Percentiles rank a stretch among this genome's conserved stretches.
Evolutionary conservation across 2,113 vertebrate species (phyloP).

Genomic region (Callopanchax toddi): DNA sequence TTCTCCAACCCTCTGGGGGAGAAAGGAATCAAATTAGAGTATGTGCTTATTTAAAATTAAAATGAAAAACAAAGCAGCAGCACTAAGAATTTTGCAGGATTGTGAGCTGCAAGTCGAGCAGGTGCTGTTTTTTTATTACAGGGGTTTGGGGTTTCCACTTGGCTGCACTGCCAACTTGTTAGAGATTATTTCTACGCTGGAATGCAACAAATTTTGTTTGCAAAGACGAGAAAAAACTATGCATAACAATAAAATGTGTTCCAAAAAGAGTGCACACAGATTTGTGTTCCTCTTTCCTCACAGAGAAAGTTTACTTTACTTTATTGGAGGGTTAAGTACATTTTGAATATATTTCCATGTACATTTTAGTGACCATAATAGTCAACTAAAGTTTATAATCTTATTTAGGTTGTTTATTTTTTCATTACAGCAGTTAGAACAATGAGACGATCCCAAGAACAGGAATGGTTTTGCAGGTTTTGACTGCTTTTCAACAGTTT

Average conservation of each 20-base stretch:
- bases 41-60: neutral
- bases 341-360: conserved; percentile 5
- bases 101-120: conserved; percentile 15
- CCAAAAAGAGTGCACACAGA: neutral
- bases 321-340: conserved; percentile 5
- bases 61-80: neutral
- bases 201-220: conserved; percentile 45
- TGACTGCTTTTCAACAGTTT: no score
- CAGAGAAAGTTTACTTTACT: neutral
- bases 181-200: conserved; percentile 19
- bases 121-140: conserved; percentile 14
- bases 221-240: conserved; percentile 18
- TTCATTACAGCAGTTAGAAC: no score
- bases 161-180: conserved; percentile 42
- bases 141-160: conserved; percentile 31
- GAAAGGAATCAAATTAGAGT: conserved; percentile 1
- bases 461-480: no score
- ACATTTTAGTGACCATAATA: neutral
- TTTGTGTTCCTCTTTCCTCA: neutral
- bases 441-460: no score
- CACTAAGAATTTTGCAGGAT: conserved; percentile 10
- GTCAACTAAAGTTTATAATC: neutral
- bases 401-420: no score
- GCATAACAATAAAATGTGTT: conserved; percentile 12
- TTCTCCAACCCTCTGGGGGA: neutral